Percentiles rank a stretch among this genome's conserved stretches.
phyloP scores from a whole-genome alignment of 1,140 invertebrate species.

The Bilobella aurantiaca region DNA sequence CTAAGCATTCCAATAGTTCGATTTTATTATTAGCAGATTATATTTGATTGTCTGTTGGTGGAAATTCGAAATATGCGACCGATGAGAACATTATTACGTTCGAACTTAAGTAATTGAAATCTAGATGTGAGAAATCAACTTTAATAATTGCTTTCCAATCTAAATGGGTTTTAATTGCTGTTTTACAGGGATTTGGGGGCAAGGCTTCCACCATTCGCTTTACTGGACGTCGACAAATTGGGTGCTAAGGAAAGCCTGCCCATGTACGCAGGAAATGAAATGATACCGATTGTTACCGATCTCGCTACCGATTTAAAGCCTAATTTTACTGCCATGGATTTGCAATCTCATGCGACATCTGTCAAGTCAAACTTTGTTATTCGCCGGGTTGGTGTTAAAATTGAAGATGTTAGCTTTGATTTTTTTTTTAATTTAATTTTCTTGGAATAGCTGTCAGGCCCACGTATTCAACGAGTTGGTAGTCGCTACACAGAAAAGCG shows the following conservation, averaged over 20 bases:
- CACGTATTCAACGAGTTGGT: slow-evolving; percentile 8
- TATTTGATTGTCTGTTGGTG: too few species aligned
- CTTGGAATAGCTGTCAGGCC: slow-evolving; percentile 17
- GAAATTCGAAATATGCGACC: too few species aligned
- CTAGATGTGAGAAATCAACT: too few species aligned
- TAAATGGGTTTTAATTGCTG: neutral
- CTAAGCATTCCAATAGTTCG: too few species aligned
- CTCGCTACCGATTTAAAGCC: neutral
- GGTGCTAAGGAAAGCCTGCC: neutral
- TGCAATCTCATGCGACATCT: neutral
- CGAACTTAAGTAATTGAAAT: too few species aligned
- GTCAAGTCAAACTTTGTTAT: slow-evolving; percentile 1
- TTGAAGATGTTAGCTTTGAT: neutral
- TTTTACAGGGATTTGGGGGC: neutral
- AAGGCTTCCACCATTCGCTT: slow-evolving; percentile 2
- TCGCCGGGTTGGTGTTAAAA: neutral
- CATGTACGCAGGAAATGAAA: neutral
- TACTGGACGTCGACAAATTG: slow-evolving; percentile 9
- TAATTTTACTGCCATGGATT: slow-evolving; percentile 9
- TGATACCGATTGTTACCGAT: neutral
- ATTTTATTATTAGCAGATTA: too few species aligned
- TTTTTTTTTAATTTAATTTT: neutral
- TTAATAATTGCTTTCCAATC: too few species aligned
- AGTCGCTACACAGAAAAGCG: neutral
- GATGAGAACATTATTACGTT: too few species aligned